Evolutionary conservation across 2,888 invertebrate species (phyloP), one percentile per base, ranked within the genome.

Genomic region (Ryuthela nishihirai): DNA sequence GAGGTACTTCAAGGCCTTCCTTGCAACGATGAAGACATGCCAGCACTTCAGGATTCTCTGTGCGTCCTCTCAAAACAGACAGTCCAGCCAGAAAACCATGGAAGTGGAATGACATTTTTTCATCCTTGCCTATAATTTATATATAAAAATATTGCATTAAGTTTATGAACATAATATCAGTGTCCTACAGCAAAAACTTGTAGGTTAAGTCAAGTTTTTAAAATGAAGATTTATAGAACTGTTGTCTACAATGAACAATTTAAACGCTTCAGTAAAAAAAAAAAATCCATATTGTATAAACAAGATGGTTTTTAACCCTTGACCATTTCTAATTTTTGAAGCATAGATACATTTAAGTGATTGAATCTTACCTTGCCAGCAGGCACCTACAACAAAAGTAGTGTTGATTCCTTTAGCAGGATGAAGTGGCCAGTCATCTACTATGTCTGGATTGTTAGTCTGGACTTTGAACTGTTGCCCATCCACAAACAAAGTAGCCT

Each of bases 391-490:
- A 0, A 89, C 87, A 36, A 98, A 78, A 5, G 92, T 93, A 7
- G 97, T 98, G 74, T 92, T 92, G 66, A 92, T 84, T 1, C 88
- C 92, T 69, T 90, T 90, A 0, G 95, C 91, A 7, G 93, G 92
- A 74, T 98, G 98, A 38, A 99, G 80, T 1, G 98, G 97, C 97
- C 97, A 98, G 78, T 99, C 99, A 73, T 99, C 98, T 72, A 99
- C 92, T 42, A 99, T 91, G 76, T 98, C 97, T 0, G 95, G 94
- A 44, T 92, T 94, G 72, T 85, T 85, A 71, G 87, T 81, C 68
- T 81, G 83, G 46, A 77, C 76, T 53, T 79, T 78, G 67, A 81
- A 83, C 39, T 83, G 78, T 70, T 85, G 85, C 0, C 95, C 97
- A 76, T 97, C 97, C 62, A 97, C 84, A 73, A 82, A 88, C 59